Conservation (phyloP, 2,797 vertebrate species). For the Champsocephalus gunnari region DNA sequence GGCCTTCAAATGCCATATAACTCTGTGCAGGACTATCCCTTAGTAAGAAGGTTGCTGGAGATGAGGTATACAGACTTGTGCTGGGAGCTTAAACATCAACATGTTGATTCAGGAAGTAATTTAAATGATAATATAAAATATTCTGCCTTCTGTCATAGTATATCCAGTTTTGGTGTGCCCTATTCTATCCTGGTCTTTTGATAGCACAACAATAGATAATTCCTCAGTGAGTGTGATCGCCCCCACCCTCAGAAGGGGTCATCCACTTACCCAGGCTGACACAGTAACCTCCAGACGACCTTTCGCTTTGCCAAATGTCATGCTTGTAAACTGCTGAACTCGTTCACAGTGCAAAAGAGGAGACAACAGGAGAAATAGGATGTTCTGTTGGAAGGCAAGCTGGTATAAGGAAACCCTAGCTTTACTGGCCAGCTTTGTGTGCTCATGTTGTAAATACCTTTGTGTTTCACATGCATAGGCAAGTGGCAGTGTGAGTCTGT, state of each 20-base stretch:
- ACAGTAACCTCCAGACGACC: slow-evolving; percentile 83
- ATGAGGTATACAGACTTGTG: slow-evolving; percentile 8
- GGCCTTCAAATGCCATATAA: not conserved
- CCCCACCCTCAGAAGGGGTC: slow-evolving; percentile 67
- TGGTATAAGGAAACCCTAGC: slow-evolving; percentile 53
- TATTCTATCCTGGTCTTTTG: slow-evolving; percentile 38
- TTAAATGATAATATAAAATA: slow-evolving; percentile 17
- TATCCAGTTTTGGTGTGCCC: slow-evolving; percentile 5
- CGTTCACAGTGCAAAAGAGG: slow-evolving; percentile 54
- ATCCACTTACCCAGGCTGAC: slow-evolving; percentile 74
- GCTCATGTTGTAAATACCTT: slow-evolving; percentile 67
- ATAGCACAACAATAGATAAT: slow-evolving; percentile 53
- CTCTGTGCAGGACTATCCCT: not conserved
- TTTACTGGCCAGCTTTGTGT: slow-evolving; percentile 48
- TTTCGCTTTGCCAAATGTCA: slow-evolving; percentile 77
- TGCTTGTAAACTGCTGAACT: slow-evolving; percentile 79
- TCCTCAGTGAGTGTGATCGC: slow-evolving; percentile 51
- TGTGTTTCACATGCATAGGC: slow-evolving; percentile 64
- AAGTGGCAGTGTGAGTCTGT: slow-evolving; percentile 51
- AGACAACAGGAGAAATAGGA: slow-evolving; percentile 32
- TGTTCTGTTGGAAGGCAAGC: slow-evolving; percentile 44
- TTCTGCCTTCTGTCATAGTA: slow-evolving; percentile 3
- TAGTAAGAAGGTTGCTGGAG: slow-evolving; percentile 1
- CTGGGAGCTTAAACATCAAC: slow-evolving; percentile 7
- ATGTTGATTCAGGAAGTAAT: slow-evolving; percentile 4